Evolutionary conservation across 2,888 invertebrate species (phyloP).

Genomic region (Ischnura elegans): DNA sequence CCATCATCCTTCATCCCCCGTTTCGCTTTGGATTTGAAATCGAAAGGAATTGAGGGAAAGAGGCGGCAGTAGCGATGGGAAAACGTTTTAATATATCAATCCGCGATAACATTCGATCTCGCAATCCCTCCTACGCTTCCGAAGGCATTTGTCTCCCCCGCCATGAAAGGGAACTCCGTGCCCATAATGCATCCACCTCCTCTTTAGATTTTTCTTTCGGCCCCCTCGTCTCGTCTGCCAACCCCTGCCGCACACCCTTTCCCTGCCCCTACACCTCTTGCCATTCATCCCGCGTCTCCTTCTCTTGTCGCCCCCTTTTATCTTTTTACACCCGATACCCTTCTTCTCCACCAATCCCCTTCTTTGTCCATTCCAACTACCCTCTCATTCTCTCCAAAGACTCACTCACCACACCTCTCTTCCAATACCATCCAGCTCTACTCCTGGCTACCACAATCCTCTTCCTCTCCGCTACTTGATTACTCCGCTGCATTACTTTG

Average conservation of each 20-base stretch:
- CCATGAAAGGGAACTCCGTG: background rate
- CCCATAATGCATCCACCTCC: background rate
- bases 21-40: background rate
- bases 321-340: constrained; percentile 15
- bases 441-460: background rate
- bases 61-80: background rate
- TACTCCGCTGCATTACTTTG: constrained; percentile 35
- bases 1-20: background rate
- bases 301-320: background rate
- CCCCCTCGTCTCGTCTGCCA: background rate
- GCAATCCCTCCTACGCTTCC: background rate
- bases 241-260: background rate
- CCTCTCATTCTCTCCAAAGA: background rate
- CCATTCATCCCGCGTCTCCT: background rate
- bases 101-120: constrained; percentile 19
- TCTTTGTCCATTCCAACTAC: background rate
- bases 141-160: constrained; percentile 11
- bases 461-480: background rate
- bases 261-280: background rate
- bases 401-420: background rate
- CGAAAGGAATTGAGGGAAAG: background rate
- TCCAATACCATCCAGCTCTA: background rate
- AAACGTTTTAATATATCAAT: constrained; percentile 30
- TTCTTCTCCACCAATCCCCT: background rate
- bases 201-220: background rate